Evolutionary conservation across 2,888 invertebrate genomes (phyloP), one percentile per base, ranked within the genome.

Genomic region (Carcina quercana): DNA sequence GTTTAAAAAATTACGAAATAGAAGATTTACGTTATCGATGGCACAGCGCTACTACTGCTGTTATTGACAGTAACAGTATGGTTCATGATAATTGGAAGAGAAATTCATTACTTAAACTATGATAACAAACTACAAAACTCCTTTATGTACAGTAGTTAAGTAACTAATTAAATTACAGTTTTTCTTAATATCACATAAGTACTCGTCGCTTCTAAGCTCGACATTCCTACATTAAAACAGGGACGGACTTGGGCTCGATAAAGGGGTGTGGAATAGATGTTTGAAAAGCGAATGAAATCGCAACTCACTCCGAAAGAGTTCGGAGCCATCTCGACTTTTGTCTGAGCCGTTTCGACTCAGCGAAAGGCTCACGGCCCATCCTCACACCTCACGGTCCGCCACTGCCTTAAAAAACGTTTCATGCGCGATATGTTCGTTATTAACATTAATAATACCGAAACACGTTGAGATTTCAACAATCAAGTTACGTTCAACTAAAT

Each of bases 111-210:
- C 56, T 54, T 61, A 63, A 41, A 49, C 42, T 40, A 47, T 44
- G 50, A 24, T 30, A 52, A 49, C 55, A 56, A 54, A 42, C 40
- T 62, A 69, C 54, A 67, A 60, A 62, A 58, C 59, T 53, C 54
- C 56, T 57, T 65, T 75, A 76, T 78, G 60, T 73, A 79, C 76
- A 79, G 50, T 45, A 47, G 56, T 63, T 66, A 73, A 73, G 66
- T 76, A 71, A 70, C 64, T 69, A 70, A 64, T 50, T 61, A n/a
- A n/a, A 64, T 49, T 52, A 68, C 64, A 60, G 57, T 61, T 62
- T n/a, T 55, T 57, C 55, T 64, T 73, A 76, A 70, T 82, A 82
- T 82, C 82, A 82, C 82, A 82, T 79, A 79, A 79, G 76, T 80
- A 82, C 79, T 66, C 72, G 62, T 69, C 64, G 61, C 59, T 59